A percentile compares a stretch with the other conserved stretches of the same genome.
phyloP scores from a whole-genome alignment of 2,797 vertebrate genomes.

The Trichosurus vulpecula region DNA sequence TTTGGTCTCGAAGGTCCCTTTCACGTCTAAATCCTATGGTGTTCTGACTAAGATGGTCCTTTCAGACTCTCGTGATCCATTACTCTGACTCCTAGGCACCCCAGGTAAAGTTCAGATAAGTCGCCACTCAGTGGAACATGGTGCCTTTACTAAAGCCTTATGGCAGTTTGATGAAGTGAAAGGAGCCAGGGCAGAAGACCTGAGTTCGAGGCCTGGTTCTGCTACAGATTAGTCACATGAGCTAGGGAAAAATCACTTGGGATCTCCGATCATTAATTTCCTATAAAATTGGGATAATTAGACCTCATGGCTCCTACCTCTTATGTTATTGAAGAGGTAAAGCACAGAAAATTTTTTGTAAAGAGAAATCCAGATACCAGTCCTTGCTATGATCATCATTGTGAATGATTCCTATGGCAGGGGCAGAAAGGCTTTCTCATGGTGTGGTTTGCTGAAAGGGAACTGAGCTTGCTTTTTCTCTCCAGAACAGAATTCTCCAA shows the following conservation, averaged over 20 bases:
- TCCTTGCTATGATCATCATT: neutral
- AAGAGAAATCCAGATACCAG: neutral
- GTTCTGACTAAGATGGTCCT: no score
- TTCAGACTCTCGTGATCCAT: no score
- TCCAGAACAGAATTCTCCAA: neutral
- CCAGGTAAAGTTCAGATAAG: no score
- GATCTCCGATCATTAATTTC: neutral
- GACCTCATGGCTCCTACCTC: neutral
- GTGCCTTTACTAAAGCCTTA: no score
- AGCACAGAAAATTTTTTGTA: neutral
- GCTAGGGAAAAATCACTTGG: neutral
- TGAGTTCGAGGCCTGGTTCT: neutral
- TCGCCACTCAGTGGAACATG: no score
- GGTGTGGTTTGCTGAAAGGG: neutral
- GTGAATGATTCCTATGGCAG: neutral
- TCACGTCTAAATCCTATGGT: no score
- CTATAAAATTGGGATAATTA: neutral
- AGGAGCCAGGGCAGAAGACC: neutral
- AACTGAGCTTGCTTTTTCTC: neutral
- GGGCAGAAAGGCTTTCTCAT: neutral
- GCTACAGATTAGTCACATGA: neutral
- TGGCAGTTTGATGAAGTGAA: no score
- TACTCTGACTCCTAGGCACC: no score
- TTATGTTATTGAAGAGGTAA: neutral
- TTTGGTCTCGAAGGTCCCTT: no score